These are phyloP conservation scores for Procapra przewalskii DNA, from an alignment of 2,113 vertebrate genomes.

Conservation along the genomic window DNA sequence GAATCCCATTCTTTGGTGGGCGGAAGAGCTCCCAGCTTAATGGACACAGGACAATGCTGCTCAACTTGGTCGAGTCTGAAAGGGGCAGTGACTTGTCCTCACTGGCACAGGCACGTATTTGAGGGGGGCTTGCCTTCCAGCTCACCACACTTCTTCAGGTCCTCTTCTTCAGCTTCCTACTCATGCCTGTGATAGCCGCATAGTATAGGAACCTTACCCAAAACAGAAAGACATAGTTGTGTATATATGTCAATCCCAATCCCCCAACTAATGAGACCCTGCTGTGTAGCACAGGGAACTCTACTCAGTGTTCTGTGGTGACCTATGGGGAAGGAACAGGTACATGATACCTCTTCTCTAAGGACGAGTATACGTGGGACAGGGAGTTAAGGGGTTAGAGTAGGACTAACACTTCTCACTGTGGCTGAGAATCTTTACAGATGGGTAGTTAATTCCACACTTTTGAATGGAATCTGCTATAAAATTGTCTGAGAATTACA, in stretches of 20 bases:
- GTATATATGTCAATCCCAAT: not conserved
- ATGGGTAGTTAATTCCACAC: not conserved
- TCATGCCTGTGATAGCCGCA: not conserved
- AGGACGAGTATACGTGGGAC: not conserved
- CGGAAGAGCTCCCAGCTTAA: not conserved
- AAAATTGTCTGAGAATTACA: not conserved
- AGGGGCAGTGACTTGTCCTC: not conserved
- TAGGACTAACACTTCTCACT: not conserved
- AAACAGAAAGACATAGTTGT: not conserved
- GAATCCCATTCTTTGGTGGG: not conserved
- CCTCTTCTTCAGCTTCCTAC: not conserved
- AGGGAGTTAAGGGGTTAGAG: not conserved
- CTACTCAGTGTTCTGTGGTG: not conserved
- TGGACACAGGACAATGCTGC: fast-evolving
- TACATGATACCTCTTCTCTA: not conserved
- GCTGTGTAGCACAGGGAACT: not conserved
- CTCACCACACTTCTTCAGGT: not conserved
- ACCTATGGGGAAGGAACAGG: not conserved
- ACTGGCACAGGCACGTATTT: not conserved
- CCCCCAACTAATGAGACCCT: not conserved
- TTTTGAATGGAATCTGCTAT: not conserved
- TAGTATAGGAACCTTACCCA: not conserved
- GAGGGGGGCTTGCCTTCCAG: not conserved
- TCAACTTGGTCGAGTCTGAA: not conserved
- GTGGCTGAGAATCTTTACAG: not conserved